Conservation (phyloP, 2,888 invertebrate genomes). For the Coecobrya sp. region DNA sequence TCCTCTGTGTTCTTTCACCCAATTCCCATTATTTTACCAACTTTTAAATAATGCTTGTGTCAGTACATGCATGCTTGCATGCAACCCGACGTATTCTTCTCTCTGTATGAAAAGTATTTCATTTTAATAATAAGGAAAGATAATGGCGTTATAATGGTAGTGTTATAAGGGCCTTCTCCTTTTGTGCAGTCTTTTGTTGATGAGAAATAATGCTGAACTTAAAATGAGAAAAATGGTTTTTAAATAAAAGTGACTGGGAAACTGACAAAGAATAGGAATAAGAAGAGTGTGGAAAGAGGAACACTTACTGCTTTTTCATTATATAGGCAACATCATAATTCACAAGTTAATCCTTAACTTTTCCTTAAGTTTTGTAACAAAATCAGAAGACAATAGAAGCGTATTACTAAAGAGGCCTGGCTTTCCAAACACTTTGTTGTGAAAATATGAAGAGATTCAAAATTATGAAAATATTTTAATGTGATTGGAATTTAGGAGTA, state of each 20-base stretch:
- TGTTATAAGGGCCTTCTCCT: slow-evolving; percentile 42
- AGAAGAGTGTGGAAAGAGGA: background rate
- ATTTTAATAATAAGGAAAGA: slow-evolving; percentile 50
- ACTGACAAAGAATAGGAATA: slow-evolving; percentile 1
- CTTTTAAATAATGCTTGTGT: slow-evolving; percentile 39
- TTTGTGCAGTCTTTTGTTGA: slow-evolving; percentile 49
- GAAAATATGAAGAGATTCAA: background rate
- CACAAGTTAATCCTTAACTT: slow-evolving; percentile 38
- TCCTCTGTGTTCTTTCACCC: slow-evolving; percentile 59
- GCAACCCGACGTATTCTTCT: slow-evolving; percentile 7
- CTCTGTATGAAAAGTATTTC: slow-evolving; percentile 49
- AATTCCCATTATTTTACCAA: slow-evolving; percentile 69
- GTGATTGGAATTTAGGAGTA: no score
- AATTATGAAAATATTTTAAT: no score
- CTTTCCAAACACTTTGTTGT: background rate
- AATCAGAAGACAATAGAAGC: background rate
- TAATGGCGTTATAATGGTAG: slow-evolving; percentile 54
- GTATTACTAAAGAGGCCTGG: background rate
- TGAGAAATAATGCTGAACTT: slow-evolving; percentile 27
- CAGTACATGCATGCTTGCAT: slow-evolving; percentile 36
- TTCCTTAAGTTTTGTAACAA: background rate
- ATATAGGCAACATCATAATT: background rate
- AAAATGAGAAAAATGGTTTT: slow-evolving; percentile 59
- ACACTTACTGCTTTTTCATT: slow-evolving; percentile 20
- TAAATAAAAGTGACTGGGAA: slow-evolving; percentile 38